Base-by-base conservation (phyloP, 2,888 invertebrate genomes). In the Cataglyphis albicans region DNA sequence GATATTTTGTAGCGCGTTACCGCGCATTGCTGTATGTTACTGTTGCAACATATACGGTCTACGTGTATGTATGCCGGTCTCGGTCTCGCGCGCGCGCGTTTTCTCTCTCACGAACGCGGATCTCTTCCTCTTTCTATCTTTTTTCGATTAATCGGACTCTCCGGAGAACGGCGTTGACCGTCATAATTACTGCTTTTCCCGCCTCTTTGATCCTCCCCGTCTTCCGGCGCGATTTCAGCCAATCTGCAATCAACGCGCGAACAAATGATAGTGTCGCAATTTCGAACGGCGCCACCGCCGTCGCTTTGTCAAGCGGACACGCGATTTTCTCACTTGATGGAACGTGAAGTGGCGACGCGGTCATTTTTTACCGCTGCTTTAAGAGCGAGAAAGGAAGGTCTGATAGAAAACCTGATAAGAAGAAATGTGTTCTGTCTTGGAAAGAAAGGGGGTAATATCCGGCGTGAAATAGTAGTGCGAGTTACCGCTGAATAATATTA, bases 181-280 rank as follows among this genome's bases (percentile, higher is more conserved):
- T 91, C 89, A 91, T 91, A 91, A 91, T 92, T 90, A 90, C 88
- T 85, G 81, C 67, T 76, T 67, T 67, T 21, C 67, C 70, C 59
- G n/a, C 57, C 41, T 41, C 65, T 32, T 59, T 44, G 35, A 44
- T 9, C 29, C 15, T n/a, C 44, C 7, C 25, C 25, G n/a, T 21
- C 21, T 32, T 91, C 90, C 86, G 87, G 86, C 89, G 75, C 89
- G 86, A 89, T 90, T 88, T 86, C 87, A 91, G 88, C 87, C 89
- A 90, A 91, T 92, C 88, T 91, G 88, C 89, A 91, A 91, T 93
- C 91, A 93, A 91, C 92, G 85, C 88, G 81, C 87, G 86, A 84
- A 83, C 88, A 87, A 90, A 91, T 89, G 89, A 88, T 85, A 86
- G 87, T 73, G 84, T 86, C 84, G 83, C 86, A 87, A 87, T 91